phyloP scores from a whole-genome alignment of 2,888 invertebrate genomes.

The Dryocosmus kuriphilus region DNA sequence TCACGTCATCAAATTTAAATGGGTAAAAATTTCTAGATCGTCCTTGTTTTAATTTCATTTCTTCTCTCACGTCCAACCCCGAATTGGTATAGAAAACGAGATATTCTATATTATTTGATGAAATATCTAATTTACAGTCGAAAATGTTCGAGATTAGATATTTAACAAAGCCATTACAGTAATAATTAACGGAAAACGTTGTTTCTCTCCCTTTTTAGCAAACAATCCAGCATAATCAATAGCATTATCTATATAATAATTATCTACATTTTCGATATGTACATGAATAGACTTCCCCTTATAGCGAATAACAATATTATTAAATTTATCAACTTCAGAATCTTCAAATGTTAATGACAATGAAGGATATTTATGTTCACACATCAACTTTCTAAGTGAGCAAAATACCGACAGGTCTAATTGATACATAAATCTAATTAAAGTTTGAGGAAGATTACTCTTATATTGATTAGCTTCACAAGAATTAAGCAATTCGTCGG shows the following conservation, averaged over 20 bases:
- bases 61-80: slow-evolving; percentile 59
- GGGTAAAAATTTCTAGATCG: slow-evolving; percentile 45
- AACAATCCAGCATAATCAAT: slow-evolving; percentile 61
- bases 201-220: slow-evolving; percentile 52
- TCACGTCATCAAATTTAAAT: slow-evolving; percentile 31
- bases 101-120: slow-evolving; percentile 56
- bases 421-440: slow-evolving; percentile 62
- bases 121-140: slow-evolving; percentile 48
- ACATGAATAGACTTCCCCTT: slow-evolving; percentile 60
- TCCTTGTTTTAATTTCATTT: slow-evolving; percentile 54
- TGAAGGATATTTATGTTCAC: slow-evolving; percentile 63
- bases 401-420: slow-evolving; percentile 64
- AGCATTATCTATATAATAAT: slow-evolving; percentile 56
- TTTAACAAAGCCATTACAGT: slow-evolving; percentile 62
- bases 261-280: slow-evolving; percentile 61
- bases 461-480: slow-evolving; percentile 46
- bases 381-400: slow-evolving; percentile 56
- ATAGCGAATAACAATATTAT: slow-evolving; percentile 57
- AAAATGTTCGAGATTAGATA: slow-evolving; percentile 51
- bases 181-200: slow-evolving; percentile 58
- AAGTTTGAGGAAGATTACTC: slow-evolving; percentile 55
- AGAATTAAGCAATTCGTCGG: background rate
- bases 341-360: slow-evolving; percentile 61
- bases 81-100: slow-evolving; percentile 63
- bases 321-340: slow-evolving; percentile 51